A percentile compares a stretch with the other conserved stretches of the same genome.
These are phyloP conservation scores for Branchinecta lindahli DNA, from an alignment of 1,140 invertebrate species.

Conservation along the genomic window DNA sequence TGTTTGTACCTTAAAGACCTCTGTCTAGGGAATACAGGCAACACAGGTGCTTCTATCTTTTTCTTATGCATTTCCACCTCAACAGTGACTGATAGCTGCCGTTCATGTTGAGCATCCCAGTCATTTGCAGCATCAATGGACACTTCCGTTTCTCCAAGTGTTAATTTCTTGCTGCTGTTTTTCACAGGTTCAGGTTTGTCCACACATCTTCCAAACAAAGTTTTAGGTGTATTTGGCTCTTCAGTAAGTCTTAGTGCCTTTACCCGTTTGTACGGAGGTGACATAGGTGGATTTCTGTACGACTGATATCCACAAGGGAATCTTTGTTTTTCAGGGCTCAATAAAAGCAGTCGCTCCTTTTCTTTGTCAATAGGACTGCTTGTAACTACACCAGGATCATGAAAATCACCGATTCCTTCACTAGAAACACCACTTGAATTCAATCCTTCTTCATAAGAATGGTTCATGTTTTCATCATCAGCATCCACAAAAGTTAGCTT, in stretches of 20 bases:
- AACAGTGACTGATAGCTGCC: too few relatives aligned
- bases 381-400: neutral
- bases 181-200: too few relatives aligned
- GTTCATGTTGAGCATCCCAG: too few relatives aligned
- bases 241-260: neutral
- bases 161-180: too few relatives aligned
- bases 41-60: too few relatives aligned
- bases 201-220: neutral
- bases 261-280: neutral
- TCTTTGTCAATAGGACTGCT: slow-evolving; percentile 9
- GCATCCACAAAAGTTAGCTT: neutral
- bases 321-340: neutral
- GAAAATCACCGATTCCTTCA: neutral
- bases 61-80: too few relatives aligned
- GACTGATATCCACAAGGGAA: slow-evolving; percentile 6
- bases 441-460: slow-evolving; percentile 8
- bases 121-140: too few relatives aligned
- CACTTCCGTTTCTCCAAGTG: too few relatives aligned
- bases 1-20: too few relatives aligned
- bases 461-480: slow-evolving; percentile 4
- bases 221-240: slow-evolving; percentile 3
- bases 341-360: neutral
- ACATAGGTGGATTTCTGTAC: neutral
- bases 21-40: too few relatives aligned
- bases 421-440: slow-evolving; percentile 2